phyloP scores from a whole-genome alignment of 2,888 invertebrate genomes.

The Euphydryas editha region DNA sequence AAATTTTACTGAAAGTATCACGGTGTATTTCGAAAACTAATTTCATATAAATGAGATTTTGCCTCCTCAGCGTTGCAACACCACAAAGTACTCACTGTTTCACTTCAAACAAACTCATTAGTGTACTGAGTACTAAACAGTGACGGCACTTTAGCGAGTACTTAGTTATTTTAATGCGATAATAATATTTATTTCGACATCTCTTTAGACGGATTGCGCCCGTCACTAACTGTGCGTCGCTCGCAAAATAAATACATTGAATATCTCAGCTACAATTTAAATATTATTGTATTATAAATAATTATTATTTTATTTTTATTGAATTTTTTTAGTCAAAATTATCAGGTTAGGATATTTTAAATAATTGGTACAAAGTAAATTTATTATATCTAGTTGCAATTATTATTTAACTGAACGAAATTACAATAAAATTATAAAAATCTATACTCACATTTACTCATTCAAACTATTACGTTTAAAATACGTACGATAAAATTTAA shows the following conservation, averaged over 20 bases:
- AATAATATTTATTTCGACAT: constrained; percentile 26
- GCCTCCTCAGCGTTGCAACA: constrained; percentile 38
- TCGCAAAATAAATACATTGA: constrained; percentile 13
- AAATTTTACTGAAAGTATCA: constrained; percentile 36
- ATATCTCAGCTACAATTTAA: constrained; percentile 11
- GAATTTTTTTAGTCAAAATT: no score
- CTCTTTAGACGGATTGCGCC: constrained; percentile 17
- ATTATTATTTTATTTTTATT: no score
- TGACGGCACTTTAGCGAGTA: constrained; percentile 35
- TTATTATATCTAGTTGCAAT: no score
- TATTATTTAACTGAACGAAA: no score
- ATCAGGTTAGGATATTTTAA: no score
- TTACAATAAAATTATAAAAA: no score
- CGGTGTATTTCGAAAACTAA: constrained; percentile 43
- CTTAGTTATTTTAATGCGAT: constrained; percentile 34
- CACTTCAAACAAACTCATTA: constrained; percentile 50
- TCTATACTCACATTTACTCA: no score
- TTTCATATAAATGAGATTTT: constrained; percentile 48
- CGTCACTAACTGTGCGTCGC: constrained; percentile 22
- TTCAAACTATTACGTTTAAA: no score
- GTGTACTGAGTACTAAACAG: constrained; percentile 45
- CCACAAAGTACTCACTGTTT: constrained; percentile 42
- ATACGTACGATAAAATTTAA: no score
- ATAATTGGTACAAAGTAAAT: no score
- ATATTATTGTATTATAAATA: no score